Evolutionary conservation across 1,140 invertebrate species (phyloP).

Genomic region (Apis mellifera): Amel_HAv3.1 CM009941.2:15197501-15198000

Average conservation of each 20-base stretch:
- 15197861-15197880: background rate
- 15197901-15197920: background rate
- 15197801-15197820: constrained; percentile 23
- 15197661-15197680: constrained; percentile 24
- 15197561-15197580: no score
- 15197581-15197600: no score
- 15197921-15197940: background rate
- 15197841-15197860: constrained; percentile 5
- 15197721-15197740: constrained; percentile 20
- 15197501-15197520: background rate
- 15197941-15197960: background rate
- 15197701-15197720: constrained; percentile 17
- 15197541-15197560: background rate
- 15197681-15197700: background rate
- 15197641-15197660: background rate
- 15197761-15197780: constrained; percentile 16
- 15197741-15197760: background rate
- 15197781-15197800: constrained; percentile 24
- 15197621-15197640: background rate
- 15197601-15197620: background rate
- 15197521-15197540: background rate
- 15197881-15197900: background rate
- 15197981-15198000: no score
- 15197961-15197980: background rate
- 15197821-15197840: constrained; percentile 22